Conservation (phyloP, 2,113 vertebrate genomes). For the Chionomys nivalis region DNA sequence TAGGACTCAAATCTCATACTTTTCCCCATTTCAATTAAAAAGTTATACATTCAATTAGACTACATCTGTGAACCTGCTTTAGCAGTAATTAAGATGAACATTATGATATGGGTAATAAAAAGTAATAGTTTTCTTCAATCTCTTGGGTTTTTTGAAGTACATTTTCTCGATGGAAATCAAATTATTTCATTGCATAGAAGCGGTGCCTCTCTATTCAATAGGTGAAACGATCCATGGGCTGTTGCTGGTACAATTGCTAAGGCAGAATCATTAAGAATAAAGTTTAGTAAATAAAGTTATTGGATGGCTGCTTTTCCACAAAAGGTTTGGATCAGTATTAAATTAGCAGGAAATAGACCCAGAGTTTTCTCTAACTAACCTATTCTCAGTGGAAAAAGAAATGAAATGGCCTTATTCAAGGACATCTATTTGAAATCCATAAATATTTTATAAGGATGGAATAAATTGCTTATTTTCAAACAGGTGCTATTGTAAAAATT, state of each 20-base stretch:
- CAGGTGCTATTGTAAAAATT: slow-evolving; percentile 78
- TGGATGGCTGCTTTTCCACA: slow-evolving; percentile 76
- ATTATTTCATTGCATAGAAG: slow-evolving; percentile 79
- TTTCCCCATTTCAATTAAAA: slow-evolving; percentile 81
- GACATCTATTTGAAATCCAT: slow-evolving; percentile 78
- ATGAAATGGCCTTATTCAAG: slow-evolving; percentile 78
- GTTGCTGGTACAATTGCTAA: slow-evolving; percentile 57
- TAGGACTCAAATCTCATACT: slow-evolving; percentile 74
- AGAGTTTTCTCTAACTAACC: slow-evolving; percentile 72
- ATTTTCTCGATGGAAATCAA: slow-evolving; percentile 82
- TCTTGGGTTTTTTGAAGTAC: slow-evolving; percentile 81
- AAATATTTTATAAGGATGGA: slow-evolving; percentile 82
- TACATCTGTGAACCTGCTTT: slow-evolving; percentile 81
- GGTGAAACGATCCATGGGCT: slow-evolving; percentile 64
- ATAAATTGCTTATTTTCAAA: slow-evolving; percentile 79
- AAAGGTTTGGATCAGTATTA: slow-evolving; percentile 67
- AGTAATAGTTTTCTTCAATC: slow-evolving; percentile 82
- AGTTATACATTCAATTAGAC: slow-evolving; percentile 83
- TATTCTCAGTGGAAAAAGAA: slow-evolving; percentile 73
- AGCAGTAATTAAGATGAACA: slow-evolving; percentile 84
- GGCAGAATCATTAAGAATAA: slow-evolving; percentile 68
- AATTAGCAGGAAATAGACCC: slow-evolving; percentile 79
- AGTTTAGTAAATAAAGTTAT: slow-evolving; percentile 73
- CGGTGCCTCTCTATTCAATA: slow-evolving; percentile 73
- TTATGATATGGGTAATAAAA: slow-evolving; percentile 83